A percentile compares a stretch with the other conserved stretches of the same genome.
Evolutionary conservation across 2,113 vertebrate species (phyloP).

Genomic region (Tor tambroides): DNA sequence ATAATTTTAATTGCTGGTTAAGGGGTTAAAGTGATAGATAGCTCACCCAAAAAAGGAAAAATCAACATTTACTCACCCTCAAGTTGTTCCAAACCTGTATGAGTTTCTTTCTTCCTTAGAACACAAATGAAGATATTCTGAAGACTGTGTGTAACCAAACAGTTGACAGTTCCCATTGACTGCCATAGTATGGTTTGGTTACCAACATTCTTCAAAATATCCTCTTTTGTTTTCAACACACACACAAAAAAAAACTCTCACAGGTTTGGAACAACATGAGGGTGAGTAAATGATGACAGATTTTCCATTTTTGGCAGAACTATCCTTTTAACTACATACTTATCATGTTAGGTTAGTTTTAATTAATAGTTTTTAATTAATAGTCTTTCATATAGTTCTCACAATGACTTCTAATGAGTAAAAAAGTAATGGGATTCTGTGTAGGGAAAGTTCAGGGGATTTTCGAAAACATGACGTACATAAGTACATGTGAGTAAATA

Average conservation of each 20-base stretch:
- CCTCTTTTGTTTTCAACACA: too few species aligned
- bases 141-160: too few species aligned
- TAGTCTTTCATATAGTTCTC: neutral
- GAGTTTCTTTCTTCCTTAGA: too few species aligned
- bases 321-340: neutral
- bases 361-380: neutral
- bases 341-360: neutral
- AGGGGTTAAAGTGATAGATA: too few species aligned
- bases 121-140: neutral
- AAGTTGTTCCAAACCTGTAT: too few species aligned
- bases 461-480: neutral
- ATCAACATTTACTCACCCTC: neutral
- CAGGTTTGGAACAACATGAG: too few species aligned
- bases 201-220: too few species aligned
- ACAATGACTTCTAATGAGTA: neutral
- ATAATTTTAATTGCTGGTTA: neutral
- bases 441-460: neutral
- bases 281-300: too few species aligned
- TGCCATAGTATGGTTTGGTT: too few species aligned
- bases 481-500: neutral
- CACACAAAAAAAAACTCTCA: too few species aligned
- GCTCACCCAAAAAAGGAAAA: neutral
- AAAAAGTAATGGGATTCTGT: neutral
- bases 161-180: too few species aligned
- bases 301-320: too few species aligned